Evolutionary conservation across 2,888 invertebrate genomes (phyloP), one percentile per base, ranked within the genome.

Genomic region (Fissipunctia ypsillon): DNA sequence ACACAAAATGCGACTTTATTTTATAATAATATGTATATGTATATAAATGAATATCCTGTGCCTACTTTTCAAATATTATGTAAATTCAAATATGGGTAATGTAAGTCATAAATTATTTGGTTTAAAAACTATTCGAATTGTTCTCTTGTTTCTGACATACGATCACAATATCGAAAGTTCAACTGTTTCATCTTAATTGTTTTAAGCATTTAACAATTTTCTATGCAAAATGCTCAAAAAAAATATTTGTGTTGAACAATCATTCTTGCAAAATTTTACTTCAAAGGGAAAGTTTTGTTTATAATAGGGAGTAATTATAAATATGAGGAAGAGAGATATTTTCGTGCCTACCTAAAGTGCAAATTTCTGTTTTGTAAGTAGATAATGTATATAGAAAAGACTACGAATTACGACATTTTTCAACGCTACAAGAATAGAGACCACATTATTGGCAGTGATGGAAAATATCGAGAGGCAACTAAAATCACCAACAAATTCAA

Each of bases 281-380:
- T 41, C 50, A 72, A 60, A 52, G 43, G 28, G 1, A 59, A 66
- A 59, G 31, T 50, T 61, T 50, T 41, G n/a, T 50, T 28, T n/a
- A 41, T 2, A 31, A 66, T 48, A 16, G 7, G 3, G 43, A 50
- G 25, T 25, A 43, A 25, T 28, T 35, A 25, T 31, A 6, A 45
- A 9, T 19, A 25, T 43, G 28, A n/a, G 16, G n/a, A 61, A 41
- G 16, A 6, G 16, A 9, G 28, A 41, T 3, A 50, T 41, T 61
- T 69, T n/a, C 6, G 45, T 45, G 41, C 16, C 6, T 31, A 12
- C 4, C 2, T 45, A 52, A 68, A 10, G 25, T 10, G 60, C 16
- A 25, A 60, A 16, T 43, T 35, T 35, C 35, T 45, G 6, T 31
- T 31, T 31, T 10, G 10, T 4, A 16, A 43, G 10, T 16, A 16